These are phyloP conservation scores for Panulirus ornatus DNA, from an alignment of 1,140 invertebrate species.

Conservation along the genomic window DNA sequence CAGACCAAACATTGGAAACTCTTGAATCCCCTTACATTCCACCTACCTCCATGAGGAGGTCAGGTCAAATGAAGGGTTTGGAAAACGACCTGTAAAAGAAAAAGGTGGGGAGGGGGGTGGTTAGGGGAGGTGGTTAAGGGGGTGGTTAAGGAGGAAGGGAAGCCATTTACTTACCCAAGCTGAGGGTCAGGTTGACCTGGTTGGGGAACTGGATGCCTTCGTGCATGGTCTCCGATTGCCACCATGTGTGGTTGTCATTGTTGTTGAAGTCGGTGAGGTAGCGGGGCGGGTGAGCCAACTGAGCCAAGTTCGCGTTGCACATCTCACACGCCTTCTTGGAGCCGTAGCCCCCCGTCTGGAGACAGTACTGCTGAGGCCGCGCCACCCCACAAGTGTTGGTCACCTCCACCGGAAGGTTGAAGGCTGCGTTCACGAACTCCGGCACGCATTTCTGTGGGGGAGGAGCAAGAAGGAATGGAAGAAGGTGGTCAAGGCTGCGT, in stretches of 20 bases:
- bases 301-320: conserved; percentile 80
- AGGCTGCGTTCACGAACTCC: conserved; percentile 97
- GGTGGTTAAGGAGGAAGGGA: background rate
- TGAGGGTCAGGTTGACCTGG: conserved; percentile 93
- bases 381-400: conserved; percentile 96
- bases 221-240: conserved; percentile 98
- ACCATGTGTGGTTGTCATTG: conserved; percentile 95
- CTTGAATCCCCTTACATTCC: too few species aligned
- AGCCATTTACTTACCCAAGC: conserved; percentile 31
- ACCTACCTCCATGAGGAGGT: too few species aligned
- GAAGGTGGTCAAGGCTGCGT: conserved; percentile 98
- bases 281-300: conserved; percentile 84
- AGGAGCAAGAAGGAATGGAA: background rate
- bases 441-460: conserved; percentile 91
- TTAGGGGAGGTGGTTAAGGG: background rate
- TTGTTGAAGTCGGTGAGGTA: conserved; percentile 95
- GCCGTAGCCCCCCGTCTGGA: conserved; percentile 86
- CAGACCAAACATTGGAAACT: too few species aligned
- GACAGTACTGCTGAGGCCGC: conserved; percentile 89
- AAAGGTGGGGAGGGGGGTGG: too few species aligned
- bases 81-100: background rate
- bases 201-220: conserved; percentile 94
- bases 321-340: conserved; percentile 77
- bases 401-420: conserved; percentile 89
- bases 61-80: too few species aligned